Percentiles rank a stretch among this genome's conserved stretches.
Conservation (phyloP, 2,113 vertebrate genomes). For the Amphiprion percula region DNA sequence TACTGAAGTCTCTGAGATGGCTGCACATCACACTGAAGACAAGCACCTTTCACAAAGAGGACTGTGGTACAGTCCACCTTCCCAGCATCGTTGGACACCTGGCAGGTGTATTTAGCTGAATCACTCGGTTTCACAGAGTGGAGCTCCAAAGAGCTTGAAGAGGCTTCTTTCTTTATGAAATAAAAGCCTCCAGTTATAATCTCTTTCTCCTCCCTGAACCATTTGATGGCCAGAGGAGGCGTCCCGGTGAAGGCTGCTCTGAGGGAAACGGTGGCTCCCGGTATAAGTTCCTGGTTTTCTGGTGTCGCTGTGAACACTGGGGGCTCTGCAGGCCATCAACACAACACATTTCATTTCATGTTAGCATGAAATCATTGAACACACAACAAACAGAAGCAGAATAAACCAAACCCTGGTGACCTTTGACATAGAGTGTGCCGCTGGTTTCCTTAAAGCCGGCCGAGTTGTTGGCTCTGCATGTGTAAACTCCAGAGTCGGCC, state of each 20-base stretch:
- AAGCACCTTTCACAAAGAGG: conserved; percentile 97
- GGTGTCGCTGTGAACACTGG: conserved; percentile 91
- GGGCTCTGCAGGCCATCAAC: conserved; percentile 89
- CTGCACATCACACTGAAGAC: conserved; percentile 65
- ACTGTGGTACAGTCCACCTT: conserved; percentile 89
- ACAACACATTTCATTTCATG: conserved; percentile 69
- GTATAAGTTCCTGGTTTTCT: conserved; percentile 89
- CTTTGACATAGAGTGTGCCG: conserved; percentile 95
- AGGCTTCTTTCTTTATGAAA: conserved; percentile 94
- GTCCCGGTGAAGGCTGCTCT: conserved; percentile 92
- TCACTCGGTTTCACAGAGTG: conserved; percentile 91
- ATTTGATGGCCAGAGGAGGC: conserved; percentile 89
- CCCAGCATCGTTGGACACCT: conserved; percentile 93
- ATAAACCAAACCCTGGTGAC: conserved; percentile 77
- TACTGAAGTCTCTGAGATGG: conserved; percentile 8
- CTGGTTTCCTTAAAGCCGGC: conserved; percentile 95
- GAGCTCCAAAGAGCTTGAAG: conserved; percentile 92
- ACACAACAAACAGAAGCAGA: conserved; percentile 4
- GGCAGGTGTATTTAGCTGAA: conserved; percentile 92
- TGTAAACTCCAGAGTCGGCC: conserved; percentile 92
- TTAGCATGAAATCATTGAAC: conserved; percentile 41
- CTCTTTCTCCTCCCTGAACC: conserved; percentile 94
- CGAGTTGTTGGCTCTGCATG: conserved; percentile 93
- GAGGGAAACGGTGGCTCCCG: conserved; percentile 90
- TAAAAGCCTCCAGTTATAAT: conserved; percentile 90